Percentiles rank a stretch among this genome's conserved stretches.
phyloP scores from a whole-genome alignment of 2,888 invertebrate genomes.

The Colletes collaris region DNA sequence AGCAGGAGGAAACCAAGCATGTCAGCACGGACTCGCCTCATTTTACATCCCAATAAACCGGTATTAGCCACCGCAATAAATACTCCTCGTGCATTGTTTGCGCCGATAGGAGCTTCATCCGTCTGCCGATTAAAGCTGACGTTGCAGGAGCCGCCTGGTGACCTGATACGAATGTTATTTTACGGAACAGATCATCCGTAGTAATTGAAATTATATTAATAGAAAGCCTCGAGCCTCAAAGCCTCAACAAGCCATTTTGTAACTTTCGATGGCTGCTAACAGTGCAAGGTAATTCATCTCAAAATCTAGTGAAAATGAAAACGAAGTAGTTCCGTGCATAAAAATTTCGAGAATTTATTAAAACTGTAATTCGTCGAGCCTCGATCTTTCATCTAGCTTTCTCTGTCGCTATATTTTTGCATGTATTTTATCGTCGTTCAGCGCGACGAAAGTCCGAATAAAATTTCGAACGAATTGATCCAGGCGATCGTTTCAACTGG shows the following conservation, averaged over 20 bases:
- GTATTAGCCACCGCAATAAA: conserved; percentile 77
- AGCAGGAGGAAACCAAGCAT: conserved; percentile 65
- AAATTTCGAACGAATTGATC: too few relatives aligned
- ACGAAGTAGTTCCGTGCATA: too few relatives aligned
- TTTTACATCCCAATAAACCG: conserved; percentile 79
- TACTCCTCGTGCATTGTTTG: conserved; percentile 73
- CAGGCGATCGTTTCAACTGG: too few relatives aligned
- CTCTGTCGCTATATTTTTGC: too few relatives aligned
- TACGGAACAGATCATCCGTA: not conserved
- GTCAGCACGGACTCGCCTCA: conserved; percentile 75
- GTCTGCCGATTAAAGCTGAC: conserved; percentile 73
- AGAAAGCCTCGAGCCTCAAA: not conserved
- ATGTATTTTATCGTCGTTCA: too few relatives aligned
- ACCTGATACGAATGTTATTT: conserved; percentile 36
- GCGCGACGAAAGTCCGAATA: too few relatives aligned
- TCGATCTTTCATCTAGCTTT: too few relatives aligned
- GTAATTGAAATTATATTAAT: conserved; percentile 2
- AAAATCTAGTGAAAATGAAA: too few relatives aligned
- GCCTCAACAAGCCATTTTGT: not conserved
- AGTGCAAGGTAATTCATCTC: too few relatives aligned
- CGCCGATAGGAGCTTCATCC: conserved; percentile 61
- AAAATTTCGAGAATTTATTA: too few relatives aligned
- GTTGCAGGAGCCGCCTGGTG: conserved; percentile 45
- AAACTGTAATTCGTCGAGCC: too few relatives aligned
- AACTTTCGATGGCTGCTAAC: not conserved